Conservation (phyloP, 2,888 invertebrate species). For the Andrena trimmerana region DNA sequence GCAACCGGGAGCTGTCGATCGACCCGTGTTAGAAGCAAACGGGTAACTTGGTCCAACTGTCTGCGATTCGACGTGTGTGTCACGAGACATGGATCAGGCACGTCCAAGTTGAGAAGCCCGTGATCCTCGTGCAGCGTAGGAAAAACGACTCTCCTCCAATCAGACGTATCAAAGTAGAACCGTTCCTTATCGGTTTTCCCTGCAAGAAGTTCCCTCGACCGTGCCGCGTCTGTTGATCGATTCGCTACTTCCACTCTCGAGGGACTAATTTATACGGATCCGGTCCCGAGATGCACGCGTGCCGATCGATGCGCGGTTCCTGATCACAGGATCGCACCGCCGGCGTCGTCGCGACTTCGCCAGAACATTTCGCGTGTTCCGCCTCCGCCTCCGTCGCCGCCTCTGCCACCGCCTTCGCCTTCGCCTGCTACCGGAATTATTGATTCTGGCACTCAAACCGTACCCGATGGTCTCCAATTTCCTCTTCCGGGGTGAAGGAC, state of each 20-base stretch:
- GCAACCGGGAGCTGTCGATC: neutral
- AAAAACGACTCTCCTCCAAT: neutral
- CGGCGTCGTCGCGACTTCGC: constrained; percentile 33
- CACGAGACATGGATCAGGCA: neutral
- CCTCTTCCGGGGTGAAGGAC: constrained; percentile 68
- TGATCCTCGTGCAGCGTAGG: neutral
- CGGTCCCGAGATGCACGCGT: constrained; percentile 36
- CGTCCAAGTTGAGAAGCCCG: neutral
- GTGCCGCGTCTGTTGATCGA: constrained; percentile 38
- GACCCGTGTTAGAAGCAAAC: neutral
- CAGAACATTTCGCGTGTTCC: constrained; percentile 63
- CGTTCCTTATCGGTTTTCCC: constrained; percentile 3
- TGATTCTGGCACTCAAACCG: constrained; percentile 68
- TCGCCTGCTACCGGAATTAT: constrained; percentile 61
- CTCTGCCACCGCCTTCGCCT: too few species aligned
- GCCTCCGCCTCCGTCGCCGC: constrained; percentile 11
- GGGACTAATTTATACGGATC: constrained; percentile 43
- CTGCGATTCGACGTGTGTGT: neutral
- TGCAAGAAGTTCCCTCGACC: constrained; percentile 1
- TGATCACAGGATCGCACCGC: constrained; percentile 15
- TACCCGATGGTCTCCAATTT: constrained; percentile 68
- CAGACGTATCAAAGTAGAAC: neutral
- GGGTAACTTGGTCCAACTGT: neutral
- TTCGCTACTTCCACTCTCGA: constrained; percentile 28
- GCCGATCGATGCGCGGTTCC: constrained; percentile 27